These are phyloP conservation scores for Cheilosia variabilis DNA, from an alignment of 2,888 invertebrate species.

Conservation along the genomic window DNA sequence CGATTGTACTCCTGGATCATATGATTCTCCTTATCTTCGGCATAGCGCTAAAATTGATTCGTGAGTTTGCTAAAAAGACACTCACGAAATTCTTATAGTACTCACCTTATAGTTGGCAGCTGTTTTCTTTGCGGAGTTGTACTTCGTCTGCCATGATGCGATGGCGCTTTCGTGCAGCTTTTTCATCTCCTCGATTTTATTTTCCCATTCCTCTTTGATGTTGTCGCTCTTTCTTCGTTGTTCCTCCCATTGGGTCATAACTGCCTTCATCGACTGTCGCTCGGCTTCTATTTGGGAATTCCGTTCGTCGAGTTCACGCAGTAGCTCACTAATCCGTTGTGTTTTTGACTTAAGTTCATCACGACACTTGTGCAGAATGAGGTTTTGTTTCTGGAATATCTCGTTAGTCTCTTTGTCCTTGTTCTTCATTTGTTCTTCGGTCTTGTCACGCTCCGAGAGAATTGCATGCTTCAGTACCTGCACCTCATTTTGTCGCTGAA, in stretches of 20 bases:
- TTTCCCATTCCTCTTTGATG: slow-evolving; percentile 84
- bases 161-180: slow-evolving; percentile 84
- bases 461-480: slow-evolving; percentile 82
- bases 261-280: slow-evolving; percentile 83
- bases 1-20: slow-evolving; percentile 87
- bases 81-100: background rate
- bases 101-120: slow-evolving; percentile 86
- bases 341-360: slow-evolving; percentile 83
- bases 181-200: slow-evolving; percentile 84
- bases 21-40: slow-evolving; percentile 87
- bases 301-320: slow-evolving; percentile 80
- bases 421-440: slow-evolving; percentile 79
- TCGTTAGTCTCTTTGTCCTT: slow-evolving; percentile 78
- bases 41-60: slow-evolving; percentile 85
- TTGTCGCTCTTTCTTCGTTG: slow-evolving; percentile 84
- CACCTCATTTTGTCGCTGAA: slow-evolving; percentile 81
- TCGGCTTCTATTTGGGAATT: slow-evolving; percentile 83
- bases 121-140: slow-evolving; percentile 87
- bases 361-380: slow-evolving; percentile 79
- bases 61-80: background rate
- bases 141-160: slow-evolving; percentile 85
- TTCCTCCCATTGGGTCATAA: slow-evolving; percentile 83
- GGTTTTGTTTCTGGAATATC: slow-evolving; percentile 78
- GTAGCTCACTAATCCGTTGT: slow-evolving; percentile 81
- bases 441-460: slow-evolving; percentile 81